A percentile compares a stretch with the other conserved stretches of the same genome.
phyloP scores from a whole-genome alignment of 1,140 invertebrate species.

The Pachypeltis micranthus region DNA sequence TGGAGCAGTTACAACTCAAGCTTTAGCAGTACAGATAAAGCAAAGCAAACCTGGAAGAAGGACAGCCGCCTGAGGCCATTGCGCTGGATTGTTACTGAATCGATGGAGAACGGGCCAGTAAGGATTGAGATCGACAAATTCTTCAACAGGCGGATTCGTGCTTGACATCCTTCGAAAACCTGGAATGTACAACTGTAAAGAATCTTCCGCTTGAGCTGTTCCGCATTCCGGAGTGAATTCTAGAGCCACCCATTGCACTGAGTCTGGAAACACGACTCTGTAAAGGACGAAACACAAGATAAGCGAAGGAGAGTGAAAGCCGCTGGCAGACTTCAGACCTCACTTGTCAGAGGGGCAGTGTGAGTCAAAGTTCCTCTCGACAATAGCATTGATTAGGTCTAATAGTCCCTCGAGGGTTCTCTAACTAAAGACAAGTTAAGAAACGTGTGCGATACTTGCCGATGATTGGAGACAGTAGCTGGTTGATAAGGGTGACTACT shows the following conservation, averaged over 20 bases:
- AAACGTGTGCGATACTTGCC: too few relatives aligned
- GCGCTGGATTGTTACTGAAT: constrained; percentile 51
- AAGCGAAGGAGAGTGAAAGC: neutral
- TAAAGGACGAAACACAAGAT: constrained; percentile 21
- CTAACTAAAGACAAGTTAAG: too few relatives aligned
- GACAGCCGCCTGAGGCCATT: constrained; percentile 79
- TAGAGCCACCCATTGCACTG: constrained; percentile 80
- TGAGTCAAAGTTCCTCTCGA: too few relatives aligned
- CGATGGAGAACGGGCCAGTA: constrained; percentile 63
- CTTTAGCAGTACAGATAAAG: too few relatives aligned
- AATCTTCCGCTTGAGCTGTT: constrained; percentile 88
- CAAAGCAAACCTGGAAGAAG: constrained; percentile 81
- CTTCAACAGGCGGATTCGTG: neutral
- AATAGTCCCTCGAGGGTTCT: too few relatives aligned
- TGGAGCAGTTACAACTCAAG: too few relatives aligned
- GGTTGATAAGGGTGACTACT: constrained; percentile 95
- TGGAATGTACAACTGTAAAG: constrained; percentile 76
- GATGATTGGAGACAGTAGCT: constrained; percentile 73
- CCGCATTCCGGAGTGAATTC: constrained; percentile 88
- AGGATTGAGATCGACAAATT: constrained; percentile 25
- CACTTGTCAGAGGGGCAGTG: too few relatives aligned
- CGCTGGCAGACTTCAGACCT: too few relatives aligned
- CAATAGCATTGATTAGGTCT: too few relatives aligned
- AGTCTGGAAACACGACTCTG: constrained; percentile 76
- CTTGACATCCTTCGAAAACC: constrained; percentile 9